These are phyloP conservation scores for Tetanocera ferruginea DNA, from an alignment of 2,888 invertebrate genomes.

Conservation along the genomic window DNA sequence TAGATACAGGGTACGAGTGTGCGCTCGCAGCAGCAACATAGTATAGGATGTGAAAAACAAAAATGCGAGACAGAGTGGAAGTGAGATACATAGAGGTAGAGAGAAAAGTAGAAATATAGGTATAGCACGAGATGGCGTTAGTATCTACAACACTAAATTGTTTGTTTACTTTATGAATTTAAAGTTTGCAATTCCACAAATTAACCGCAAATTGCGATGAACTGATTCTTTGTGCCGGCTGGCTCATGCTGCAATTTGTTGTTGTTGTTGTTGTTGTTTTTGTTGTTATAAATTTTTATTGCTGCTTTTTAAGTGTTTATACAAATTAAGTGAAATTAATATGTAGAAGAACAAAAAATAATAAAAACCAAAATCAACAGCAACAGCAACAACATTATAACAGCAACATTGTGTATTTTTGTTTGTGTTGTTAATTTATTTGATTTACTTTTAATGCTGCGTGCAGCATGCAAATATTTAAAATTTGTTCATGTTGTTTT, in stretches of 20 bases:
- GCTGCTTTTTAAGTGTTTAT: background rate
- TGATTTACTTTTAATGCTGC: background rate
- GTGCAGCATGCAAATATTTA: background rate
- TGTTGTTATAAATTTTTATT: conserved; percentile 29
- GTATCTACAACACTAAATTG: background rate
- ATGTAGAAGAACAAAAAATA: background rate
- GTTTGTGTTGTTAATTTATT: background rate
- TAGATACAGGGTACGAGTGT: background rate
- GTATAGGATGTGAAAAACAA: background rate
- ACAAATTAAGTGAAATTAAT: conserved; percentile 19
- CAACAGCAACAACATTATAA: too few species aligned
- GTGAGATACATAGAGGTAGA: background rate
- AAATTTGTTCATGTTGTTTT: background rate
- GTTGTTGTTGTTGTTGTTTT: conserved; percentile 44
- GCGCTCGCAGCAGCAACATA: background rate
- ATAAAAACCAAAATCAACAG: too few species aligned
- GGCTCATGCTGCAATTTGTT: conserved; percentile 44
- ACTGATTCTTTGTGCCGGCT: conserved; percentile 42
- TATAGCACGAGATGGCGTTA: background rate
- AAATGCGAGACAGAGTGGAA: background rate
- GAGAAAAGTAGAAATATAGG: background rate
- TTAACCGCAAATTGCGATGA: conserved; percentile 33
- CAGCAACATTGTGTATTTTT: background rate
- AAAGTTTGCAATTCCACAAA: conserved; percentile 28
- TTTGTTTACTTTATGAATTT: conserved; percentile 20